Percentiles rank a stretch among this genome's conserved stretches.
Evolutionary conservation across 2,888 invertebrate genomes (phyloP).

Genomic region (Sarcophaga carnaria): DNA sequence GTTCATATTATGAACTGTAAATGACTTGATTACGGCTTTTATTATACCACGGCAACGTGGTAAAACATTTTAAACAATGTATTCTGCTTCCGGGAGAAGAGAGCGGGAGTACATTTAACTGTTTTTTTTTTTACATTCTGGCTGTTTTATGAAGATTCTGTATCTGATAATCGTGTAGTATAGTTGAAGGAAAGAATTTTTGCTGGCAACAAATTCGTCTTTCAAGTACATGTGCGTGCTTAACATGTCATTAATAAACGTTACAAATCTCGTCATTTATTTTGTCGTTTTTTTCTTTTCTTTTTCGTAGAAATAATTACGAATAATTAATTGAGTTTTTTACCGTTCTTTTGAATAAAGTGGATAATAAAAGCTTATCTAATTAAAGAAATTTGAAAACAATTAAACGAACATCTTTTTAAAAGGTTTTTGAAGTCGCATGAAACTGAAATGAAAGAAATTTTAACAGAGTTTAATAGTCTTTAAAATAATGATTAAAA

Average conservation of each 20-base stretch:
- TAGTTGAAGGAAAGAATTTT: constrained; percentile 16
- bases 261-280: neutral
- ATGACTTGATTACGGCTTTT: constrained; percentile 74
- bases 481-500: no score
- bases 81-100: neutral
- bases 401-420: constrained; percentile 9
- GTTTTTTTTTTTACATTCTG: neutral
- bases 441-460: no score
- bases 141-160: constrained; percentile 9
- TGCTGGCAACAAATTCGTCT: neutral
- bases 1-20: constrained; percentile 74
- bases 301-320: neutral
- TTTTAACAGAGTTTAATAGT: no score
- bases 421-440: no score
- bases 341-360: neutral
- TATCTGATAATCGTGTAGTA: constrained; percentile 21
- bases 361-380: neutral
- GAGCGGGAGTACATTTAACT: no score
- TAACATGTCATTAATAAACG: constrained; percentile 15
- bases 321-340: neutral
- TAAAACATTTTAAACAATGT: neutral
- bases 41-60: constrained; percentile 28
- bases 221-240: constrained; percentile 38
- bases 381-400: constrained; percentile 3
- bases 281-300: no score